Base-by-base conservation (phyloP, 2,113 vertebrate species). In the Quiscalus mexicanus region DNA sequence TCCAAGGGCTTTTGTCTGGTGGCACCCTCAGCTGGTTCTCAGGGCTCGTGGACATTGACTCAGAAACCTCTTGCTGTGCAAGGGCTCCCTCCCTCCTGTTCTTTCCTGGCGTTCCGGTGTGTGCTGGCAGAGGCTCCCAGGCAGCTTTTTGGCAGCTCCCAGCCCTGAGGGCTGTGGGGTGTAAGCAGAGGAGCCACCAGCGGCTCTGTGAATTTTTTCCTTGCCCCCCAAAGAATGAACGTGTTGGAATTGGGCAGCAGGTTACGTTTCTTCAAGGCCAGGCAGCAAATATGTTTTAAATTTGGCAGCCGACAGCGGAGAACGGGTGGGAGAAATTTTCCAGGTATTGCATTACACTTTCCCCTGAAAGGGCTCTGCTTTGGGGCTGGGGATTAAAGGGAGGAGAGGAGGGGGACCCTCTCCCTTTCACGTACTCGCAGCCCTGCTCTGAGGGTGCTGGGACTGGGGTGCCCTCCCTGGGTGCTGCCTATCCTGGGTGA, bases 311-410 rank as follows among this genome's bases (percentile, higher is more conserved):
- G 63, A 77, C 78, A 90, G 67, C 5, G 1, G 88, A 77, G 96
- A 96, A 74, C 67, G 94, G 90, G 95, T 93, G 95, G 95, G 96
- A 93, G 94, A 95, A 86, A 95, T 96, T 97, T 97, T 96, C 95
- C 96, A 97, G 95, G 90, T 96, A 96, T 96, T 97, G 95, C 75
- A 25, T 96, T 96, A 95, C 95, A 94, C 95, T 97, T 97, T 96
- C 95, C 95, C 90, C 95, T 93, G 85, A 67, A 96, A 95, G 79
- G 85, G 92, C 59, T 97, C 92, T 96, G 95, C 92, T 95, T 90
- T 83, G 87, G 93, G 92, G 78, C 55, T 91, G 71, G 63, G 91
- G 90, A 93, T 96, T 89, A 90, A 52, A 33, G 69, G 69, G 58
- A 49, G 67, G 60, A 68, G 93, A 62, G 59, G 74, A 87, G 67